Evolutionary conservation across 30 jellyfish, hydroid and myxozoan genomes (phyloP).

Genomic region (Catostylus mosaicus): DNA sequence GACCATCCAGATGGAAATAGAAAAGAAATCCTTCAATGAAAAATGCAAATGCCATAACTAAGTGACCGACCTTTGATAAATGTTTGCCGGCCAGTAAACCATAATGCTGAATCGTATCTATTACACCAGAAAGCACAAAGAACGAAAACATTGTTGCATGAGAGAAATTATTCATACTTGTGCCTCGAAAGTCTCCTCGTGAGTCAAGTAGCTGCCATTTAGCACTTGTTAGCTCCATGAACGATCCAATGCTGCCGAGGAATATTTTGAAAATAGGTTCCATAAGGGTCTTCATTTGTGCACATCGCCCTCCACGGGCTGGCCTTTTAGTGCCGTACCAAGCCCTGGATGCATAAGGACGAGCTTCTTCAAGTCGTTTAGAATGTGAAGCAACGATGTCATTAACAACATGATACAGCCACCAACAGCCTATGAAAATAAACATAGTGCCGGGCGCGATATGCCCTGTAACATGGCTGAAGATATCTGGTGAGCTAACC

Average conservation of each 20-base stretch:
- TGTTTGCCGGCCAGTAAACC: constrained; percentile 8
- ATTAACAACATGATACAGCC: constrained; percentile 50
- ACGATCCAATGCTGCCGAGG: constrained; percentile 32
- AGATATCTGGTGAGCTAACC: too few relatives aligned
- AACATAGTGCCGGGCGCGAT: constrained; percentile 63
- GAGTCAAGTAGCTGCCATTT: constrained; percentile 48
- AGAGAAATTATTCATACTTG: constrained; percentile 67
- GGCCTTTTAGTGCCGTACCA: constrained; percentile 49
- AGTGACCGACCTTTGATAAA: constrained; percentile 27
- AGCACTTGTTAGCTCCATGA: constrained; percentile 57
- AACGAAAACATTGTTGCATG: constrained; percentile 77
- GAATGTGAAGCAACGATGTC: constrained; percentile 27
- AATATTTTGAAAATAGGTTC: constrained; percentile 51
- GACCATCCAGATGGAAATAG: constrained; percentile 73
- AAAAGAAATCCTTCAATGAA: constrained; percentile 65
- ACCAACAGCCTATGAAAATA: constrained; percentile 61
- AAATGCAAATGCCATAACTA: constrained; percentile 47
- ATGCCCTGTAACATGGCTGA: constrained; percentile 75
- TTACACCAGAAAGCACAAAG: constrained; percentile 47
- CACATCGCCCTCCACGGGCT: constrained; percentile 8
- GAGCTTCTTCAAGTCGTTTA: constrained; percentile 16
- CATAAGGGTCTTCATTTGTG: constrained; percentile 7
- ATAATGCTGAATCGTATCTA: constrained; percentile 24
- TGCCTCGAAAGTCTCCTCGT: constrained; percentile 40
- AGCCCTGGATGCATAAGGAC: constrained; percentile 29